Evolutionary conservation across 2,888 invertebrate genomes (phyloP), one percentile per base, ranked within the genome.

Genomic region (Yponomeuta plumbellus): DNA sequence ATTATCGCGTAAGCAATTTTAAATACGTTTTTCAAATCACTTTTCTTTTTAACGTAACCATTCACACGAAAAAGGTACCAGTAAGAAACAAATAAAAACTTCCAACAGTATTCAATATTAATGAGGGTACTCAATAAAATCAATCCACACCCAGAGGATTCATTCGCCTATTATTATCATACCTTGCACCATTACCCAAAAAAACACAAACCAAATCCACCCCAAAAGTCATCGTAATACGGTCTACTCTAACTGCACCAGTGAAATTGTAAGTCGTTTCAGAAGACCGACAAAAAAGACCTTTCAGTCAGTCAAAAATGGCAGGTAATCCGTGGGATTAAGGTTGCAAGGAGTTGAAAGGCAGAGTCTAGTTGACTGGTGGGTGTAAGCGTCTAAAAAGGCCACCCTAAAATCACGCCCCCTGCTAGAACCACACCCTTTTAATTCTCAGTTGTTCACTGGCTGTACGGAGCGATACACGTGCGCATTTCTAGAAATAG

Each of bases 371-470:
- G 13, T 13, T 52, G 17, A 5, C 44, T 52, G 44, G 44, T 52
- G 44, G 44, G 44, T 52, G 44, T 52, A 52, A 52, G 44, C 44
- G 44, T 52, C 44, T 52, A 79, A 86, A 88, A 88, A 87, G 83
- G 83, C 86, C 83, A 84, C 85, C 86, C 86, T 74, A 73, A 70
- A 75, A 75, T 52, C 44, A 75, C 78, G 81, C 88, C 87, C 88
- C 89, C 87, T 85, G 83, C 85, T 78, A 71, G 79, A 83, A 84
- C 87, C 85, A 84, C 86, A 82, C 88, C 88, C 85, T 82, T 74
- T 67, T 71, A 39, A 57, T 65, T 77, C 67, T 75, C 84, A 90
- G 89, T 90, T 76, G 77, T 73, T 71, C 73, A 73, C 74, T 68
- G 71, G 74, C 75, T 77, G 68, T 70, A 72, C 72, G 26, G 69